Conservation (phyloP, 2,888 invertebrate species). For the Zygogramma bicolorata region DNA sequence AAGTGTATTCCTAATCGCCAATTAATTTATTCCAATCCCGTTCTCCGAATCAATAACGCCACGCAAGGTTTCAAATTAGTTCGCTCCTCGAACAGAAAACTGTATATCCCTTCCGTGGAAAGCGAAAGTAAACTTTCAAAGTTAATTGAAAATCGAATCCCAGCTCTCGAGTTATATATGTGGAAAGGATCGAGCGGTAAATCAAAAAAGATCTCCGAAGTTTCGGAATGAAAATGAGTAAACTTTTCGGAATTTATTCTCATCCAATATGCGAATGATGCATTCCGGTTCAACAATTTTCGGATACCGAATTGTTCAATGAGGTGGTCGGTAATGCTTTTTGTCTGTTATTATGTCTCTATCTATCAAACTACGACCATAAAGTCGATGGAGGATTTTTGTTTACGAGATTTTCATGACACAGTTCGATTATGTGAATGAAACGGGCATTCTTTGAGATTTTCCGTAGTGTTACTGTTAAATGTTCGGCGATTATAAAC, state of each 20-base stretch:
- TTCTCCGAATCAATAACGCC: not conserved
- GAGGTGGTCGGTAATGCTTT: not conserved
- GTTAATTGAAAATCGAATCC: conserved; percentile 19
- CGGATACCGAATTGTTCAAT: not conserved
- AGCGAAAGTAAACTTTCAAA: conserved; percentile 20
- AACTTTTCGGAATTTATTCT: conserved; percentile 25
- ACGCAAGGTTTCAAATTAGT: conserved; percentile 2
- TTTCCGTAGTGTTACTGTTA: too few species aligned
- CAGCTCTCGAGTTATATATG: conserved; percentile 1
- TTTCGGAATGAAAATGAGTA: conserved; percentile 32
- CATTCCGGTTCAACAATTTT: not conserved
- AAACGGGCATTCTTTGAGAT: too few species aligned
- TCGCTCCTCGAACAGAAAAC: not conserved
- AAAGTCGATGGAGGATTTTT: too few species aligned
- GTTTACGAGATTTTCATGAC: too few species aligned
- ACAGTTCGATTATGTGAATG: too few species aligned
- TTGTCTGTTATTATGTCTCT: not conserved
- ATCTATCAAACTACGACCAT: too few species aligned
- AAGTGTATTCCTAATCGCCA: not conserved
- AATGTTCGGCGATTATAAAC: too few species aligned
- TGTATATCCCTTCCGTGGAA: conserved; percentile 1
- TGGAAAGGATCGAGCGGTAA: conserved; percentile 27
- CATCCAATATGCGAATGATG: conserved; percentile 19
- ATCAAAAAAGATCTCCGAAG: conserved; percentile 23
- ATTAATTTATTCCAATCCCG: conserved; percentile 8